These are phyloP conservation scores for Rutpela maculata DNA, from an alignment of 2,888 invertebrate species.

Conservation along the genomic window DNA sequence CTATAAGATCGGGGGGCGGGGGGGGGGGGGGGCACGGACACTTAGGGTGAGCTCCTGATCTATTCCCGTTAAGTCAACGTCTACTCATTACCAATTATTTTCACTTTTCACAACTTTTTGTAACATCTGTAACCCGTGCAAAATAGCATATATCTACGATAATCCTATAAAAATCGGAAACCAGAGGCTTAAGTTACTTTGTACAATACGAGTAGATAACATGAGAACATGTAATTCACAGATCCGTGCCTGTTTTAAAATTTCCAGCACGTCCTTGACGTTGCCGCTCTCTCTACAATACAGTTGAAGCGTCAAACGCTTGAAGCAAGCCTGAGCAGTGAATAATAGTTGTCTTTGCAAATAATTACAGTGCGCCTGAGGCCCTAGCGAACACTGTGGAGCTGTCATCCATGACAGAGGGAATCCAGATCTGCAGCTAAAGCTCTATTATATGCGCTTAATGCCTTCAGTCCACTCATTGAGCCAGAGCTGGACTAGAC, in stretches of 20 bases:
- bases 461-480: constrained; percentile 45
- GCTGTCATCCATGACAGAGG: constrained; percentile 57
- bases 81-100: no score
- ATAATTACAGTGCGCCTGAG: constrained; percentile 65
- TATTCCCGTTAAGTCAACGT: no score
- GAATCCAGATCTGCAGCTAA: constrained; percentile 46
- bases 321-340: constrained; percentile 54
- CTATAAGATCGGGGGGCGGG: no score
- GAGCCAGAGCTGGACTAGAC: constrained; percentile 32
- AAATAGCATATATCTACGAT: no score
- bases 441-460: constrained; percentile 44
- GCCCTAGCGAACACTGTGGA: constrained; percentile 53
- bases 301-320: constrained; percentile 41
- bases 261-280: constrained; percentile 9
- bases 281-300: constrained; percentile 14
- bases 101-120: no score
- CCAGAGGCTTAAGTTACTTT: no score
- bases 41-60: no score
- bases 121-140: no score
- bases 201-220: no score
- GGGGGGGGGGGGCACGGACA: no score
- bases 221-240: no score
- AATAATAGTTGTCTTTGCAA: constrained; percentile 68
- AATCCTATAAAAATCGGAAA: no score
- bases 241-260: not conserved